Evolutionary conservation across 2,888 invertebrate species (phyloP).

Genomic region (Ophioninae sp.): DNA sequence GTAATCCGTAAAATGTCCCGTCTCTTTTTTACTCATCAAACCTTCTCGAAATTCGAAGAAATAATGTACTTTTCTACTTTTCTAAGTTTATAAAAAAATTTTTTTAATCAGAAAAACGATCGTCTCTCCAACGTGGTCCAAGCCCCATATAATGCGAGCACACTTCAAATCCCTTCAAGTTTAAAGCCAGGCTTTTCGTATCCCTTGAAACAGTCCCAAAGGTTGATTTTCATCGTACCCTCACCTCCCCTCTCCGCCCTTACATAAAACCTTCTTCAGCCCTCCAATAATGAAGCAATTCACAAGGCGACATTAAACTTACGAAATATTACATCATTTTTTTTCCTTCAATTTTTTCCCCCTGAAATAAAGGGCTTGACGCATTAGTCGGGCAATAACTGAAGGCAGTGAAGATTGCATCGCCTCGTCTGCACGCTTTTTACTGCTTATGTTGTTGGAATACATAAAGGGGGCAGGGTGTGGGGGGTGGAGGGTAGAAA

Average conservation of each 20-base stretch:
- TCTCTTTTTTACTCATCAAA: too few species aligned
- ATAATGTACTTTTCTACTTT: neutral
- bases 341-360: neutral
- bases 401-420: constrained; percentile 28
- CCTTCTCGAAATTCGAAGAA: too few species aligned
- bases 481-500: neutral
- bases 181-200: neutral
- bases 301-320: neutral
- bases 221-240: neutral
- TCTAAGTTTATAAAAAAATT: neutral
- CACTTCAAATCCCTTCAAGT: neutral
- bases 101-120: neutral
- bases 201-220: neutral
- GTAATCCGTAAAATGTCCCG: too few species aligned
- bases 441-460: constrained; percentile 23
- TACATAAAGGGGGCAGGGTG: constrained; percentile 16
- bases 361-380: constrained; percentile 5
- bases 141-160: neutral
- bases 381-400: constrained; percentile 5
- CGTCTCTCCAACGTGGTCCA: neutral
- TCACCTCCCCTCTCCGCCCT: neutral
- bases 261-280: neutral
- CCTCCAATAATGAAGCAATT: neutral
- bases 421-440: constrained; percentile 30
- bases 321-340: constrained; percentile 6